A percentile compares a stretch with the other conserved stretches of the same genome.
Evolutionary conservation across 1,140 invertebrate species (phyloP).

Genomic region (Coenobita brevimanus): DNA sequence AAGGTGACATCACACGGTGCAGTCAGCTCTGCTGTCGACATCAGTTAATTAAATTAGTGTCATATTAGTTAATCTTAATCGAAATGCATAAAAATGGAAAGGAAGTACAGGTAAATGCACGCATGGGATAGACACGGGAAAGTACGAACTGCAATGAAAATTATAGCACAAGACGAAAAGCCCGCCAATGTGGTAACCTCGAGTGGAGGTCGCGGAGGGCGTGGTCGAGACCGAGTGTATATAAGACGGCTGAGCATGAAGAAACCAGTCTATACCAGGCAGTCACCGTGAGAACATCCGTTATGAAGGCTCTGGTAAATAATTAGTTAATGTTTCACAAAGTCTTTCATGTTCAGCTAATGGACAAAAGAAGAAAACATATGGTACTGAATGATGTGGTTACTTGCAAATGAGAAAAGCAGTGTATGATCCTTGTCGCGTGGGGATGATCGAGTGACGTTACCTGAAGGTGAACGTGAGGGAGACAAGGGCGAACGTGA

Average conservation of each 20-base stretch:
- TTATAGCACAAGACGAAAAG: neutral
- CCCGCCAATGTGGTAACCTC: conserved; percentile 28
- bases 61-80: too few relatives aligned
- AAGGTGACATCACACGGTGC: too few relatives aligned
- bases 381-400: neutral
- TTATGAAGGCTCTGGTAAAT: conserved; percentile 53
- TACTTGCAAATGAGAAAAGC: neutral
- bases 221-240: conserved; percentile 27
- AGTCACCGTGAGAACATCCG: neutral
- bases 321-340: neutral
- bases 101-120: too few relatives aligned
- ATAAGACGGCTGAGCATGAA: conserved; percentile 3
- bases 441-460: neutral
- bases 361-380: neutral
- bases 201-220: conserved; percentile 31
- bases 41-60: too few relatives aligned
- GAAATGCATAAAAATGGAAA: too few relatives aligned
- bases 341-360: neutral
- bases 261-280: conserved; percentile 39
- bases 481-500: neutral
- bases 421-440: neutral
- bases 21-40: too few relatives aligned
- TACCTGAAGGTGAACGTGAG: neutral
- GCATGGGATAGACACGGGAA: too few relatives aligned
- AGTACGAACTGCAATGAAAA: too few relatives aligned